A percentile compares a stretch with the other conserved stretches of the same genome.
Conservation (phyloP, 2,797 vertebrate species). For the Hephaestus fuliginosus region DNA sequence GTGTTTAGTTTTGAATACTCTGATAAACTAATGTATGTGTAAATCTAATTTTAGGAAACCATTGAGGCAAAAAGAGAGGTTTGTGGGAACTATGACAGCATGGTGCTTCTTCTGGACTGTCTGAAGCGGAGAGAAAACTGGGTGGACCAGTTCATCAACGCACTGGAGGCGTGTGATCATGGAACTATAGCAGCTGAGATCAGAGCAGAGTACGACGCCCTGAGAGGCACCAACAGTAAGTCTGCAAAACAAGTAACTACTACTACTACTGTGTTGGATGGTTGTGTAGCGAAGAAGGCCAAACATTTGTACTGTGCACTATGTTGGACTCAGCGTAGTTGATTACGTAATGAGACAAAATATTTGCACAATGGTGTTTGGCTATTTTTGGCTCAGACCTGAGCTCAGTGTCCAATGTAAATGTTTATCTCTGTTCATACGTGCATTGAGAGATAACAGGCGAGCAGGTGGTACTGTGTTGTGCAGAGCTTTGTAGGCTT, state of each 20-base stretch:
- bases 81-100: slow-evolving; percentile 71
- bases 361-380: background rate
- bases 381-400: background rate
- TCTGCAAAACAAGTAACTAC: background rate
- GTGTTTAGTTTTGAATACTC: background rate
- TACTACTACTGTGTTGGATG: background rate
- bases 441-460: background rate
- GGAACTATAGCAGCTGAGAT: slow-evolving; percentile 66
- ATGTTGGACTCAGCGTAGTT: background rate
- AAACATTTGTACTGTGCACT: background rate
- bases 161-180: slow-evolving; percentile 74
- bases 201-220: slow-evolving; percentile 68
- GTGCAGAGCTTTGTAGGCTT: background rate
- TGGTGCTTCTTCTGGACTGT: slow-evolving; percentile 82
- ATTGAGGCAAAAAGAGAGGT: slow-evolving; percentile 82
- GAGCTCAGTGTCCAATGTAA: background rate
- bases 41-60: slow-evolving; percentile 73
- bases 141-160: slow-evolving; percentile 83
- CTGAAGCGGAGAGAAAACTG: slow-evolving; percentile 83
- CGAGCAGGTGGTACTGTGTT: background rate
- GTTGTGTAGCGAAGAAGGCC: too few species aligned
- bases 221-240: slow-evolving; percentile 74
- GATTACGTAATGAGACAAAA: background rate
- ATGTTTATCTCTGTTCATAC: background rate
- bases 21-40: background rate